phyloP scores from a whole-genome alignment of 2,113 vertebrate species.

The Lutjanus erythropterus region DNA sequence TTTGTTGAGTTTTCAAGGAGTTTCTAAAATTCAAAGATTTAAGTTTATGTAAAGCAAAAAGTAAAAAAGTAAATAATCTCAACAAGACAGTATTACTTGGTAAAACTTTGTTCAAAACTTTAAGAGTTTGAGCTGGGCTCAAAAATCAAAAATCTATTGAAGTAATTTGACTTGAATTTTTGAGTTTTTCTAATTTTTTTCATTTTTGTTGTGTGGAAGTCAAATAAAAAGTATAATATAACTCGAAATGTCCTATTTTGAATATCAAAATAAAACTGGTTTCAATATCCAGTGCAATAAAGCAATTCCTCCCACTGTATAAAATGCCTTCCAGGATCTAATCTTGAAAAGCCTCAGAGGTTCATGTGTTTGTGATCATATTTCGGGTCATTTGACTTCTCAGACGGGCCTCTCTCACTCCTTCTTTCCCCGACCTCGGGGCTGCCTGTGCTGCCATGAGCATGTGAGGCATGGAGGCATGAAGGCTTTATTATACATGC shows the following conservation, averaged over 20 bases:
- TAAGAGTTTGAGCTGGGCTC: no score
- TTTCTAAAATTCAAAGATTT: no score
- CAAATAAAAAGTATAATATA: not conserved
- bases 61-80: no score
- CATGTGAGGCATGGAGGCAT: conserved; percentile 44
- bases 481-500: not conserved
- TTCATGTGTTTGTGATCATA: conserved; percentile 46
- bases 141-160: no score
- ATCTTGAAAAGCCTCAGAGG: conserved; percentile 18
- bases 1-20: no score
- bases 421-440: not conserved
- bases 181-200: no score
- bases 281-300: not conserved
- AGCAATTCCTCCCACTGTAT: not conserved
- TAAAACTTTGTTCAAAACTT: no score
- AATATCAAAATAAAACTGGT: not conserved
- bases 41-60: no score
- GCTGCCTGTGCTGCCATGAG: conserved; percentile 25
- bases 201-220: no score
- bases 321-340: conserved; percentile 20
- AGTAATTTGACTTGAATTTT: no score
- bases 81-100: no score
- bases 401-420: not conserved
- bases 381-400: conserved; percentile 62
- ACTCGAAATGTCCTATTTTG: not conserved